Conservation (phyloP, 2,888 invertebrate species). For the Brachylomia viminalis region DNA sequence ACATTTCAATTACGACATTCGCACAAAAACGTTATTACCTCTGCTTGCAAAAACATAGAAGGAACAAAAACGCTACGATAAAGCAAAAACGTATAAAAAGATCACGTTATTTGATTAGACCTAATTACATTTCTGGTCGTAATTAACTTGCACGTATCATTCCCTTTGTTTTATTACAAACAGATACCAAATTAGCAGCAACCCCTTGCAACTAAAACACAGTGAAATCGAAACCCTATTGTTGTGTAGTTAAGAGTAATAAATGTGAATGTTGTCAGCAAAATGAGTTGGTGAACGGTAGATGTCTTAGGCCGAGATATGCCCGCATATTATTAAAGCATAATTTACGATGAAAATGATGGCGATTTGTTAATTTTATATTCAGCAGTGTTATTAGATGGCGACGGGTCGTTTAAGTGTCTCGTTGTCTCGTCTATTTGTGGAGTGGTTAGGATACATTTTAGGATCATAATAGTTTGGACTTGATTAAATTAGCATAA, state of each 20-base stretch:
- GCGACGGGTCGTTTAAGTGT: slow-evolving; percentile 76
- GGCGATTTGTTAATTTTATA: slow-evolving; percentile 88
- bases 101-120: slow-evolving; percentile 89
- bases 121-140: slow-evolving; percentile 89
- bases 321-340: slow-evolving; percentile 85
- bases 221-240: slow-evolving; percentile 71
- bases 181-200: slow-evolving; percentile 69
- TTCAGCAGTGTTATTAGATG: slow-evolving; percentile 77
- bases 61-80: slow-evolving; percentile 75
- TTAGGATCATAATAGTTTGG: slow-evolving; percentile 10
- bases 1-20: slow-evolving; percentile 72
- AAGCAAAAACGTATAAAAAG: slow-evolving; percentile 83
- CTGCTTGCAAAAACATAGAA: slow-evolving; percentile 71
- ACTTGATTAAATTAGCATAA: not conserved
- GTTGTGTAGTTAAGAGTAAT: slow-evolving; percentile 42
- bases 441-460: slow-evolving; percentile 14
- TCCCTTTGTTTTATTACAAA: slow-evolving; percentile 88
- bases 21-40: slow-evolving; percentile 60
- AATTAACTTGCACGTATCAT: slow-evolving; percentile 89
- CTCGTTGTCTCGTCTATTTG: slow-evolving; percentile 31
- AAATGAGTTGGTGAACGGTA: slow-evolving; percentile 65
- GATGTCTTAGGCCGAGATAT: slow-evolving; percentile 87
- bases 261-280: slow-evolving; percentile 31
- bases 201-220: slow-evolving; percentile 39
- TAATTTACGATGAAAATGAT: slow-evolving; percentile 88